Evolutionary conservation across 2,888 invertebrate genomes (phyloP).

Genomic region (Dione vanillae): DNA sequence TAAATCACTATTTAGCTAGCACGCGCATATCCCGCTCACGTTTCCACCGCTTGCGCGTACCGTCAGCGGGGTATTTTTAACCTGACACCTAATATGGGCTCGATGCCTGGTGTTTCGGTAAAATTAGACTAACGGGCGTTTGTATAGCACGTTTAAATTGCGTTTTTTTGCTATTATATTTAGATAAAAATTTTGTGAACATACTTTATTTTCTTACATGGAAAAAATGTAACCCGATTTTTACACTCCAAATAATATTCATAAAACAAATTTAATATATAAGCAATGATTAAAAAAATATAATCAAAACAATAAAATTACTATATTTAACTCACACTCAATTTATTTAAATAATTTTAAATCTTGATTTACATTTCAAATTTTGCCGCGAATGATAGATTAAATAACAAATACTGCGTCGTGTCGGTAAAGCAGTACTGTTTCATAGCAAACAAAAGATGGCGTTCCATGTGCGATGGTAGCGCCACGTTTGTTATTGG

Average conservation of each 20-base stretch:
- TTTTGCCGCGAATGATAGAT: conserved; percentile 56
- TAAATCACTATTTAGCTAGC: background rate
- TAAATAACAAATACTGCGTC: conserved; percentile 48
- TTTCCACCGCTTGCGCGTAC: conserved; percentile 35
- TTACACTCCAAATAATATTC: no score
- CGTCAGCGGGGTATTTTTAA: conserved; percentile 69
- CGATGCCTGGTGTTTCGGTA: conserved; percentile 74
- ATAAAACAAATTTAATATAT: background rate
- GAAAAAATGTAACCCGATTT: no score
- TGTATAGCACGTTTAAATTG: conserved; percentile 28
- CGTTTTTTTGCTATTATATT: background rate
- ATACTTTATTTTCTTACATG: background rate
- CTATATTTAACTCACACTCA: background rate
- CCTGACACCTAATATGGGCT: conserved; percentile 81
- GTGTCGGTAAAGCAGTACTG: conserved; percentile 73
- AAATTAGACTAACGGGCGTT: conserved; percentile 69
- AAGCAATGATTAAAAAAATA: background rate
- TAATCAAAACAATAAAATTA: background rate
- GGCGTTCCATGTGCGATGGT: conserved; percentile 66
- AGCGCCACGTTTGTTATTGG: conserved; percentile 67
- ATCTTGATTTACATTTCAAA: conserved; percentile 48
- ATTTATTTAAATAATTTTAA: background rate
- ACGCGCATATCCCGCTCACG: conserved; percentile 27
- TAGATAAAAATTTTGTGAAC: background rate
- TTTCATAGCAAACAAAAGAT: conserved; percentile 63